A percentile compares a stretch with the other conserved stretches of the same genome.
Evolutionary conservation across 2,797 vertebrate genomes (phyloP).

Genomic region (Amniataba percoides): DNA sequence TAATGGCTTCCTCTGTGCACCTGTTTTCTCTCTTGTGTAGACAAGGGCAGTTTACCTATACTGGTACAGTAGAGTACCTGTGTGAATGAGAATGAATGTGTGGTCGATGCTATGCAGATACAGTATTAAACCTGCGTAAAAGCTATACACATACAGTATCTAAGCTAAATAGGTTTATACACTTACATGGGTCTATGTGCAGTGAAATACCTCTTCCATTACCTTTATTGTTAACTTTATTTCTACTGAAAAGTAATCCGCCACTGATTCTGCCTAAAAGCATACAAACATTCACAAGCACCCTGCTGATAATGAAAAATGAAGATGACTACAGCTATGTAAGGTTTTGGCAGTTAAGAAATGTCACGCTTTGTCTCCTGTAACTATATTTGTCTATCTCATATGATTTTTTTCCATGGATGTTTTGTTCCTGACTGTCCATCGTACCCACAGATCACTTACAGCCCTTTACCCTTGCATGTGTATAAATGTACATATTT

Average conservation of each 20-base stretch:
- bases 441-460: slow-evolving; percentile 60
- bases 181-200: slow-evolving; percentile 38
- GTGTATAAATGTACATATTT: slow-evolving; percentile 87
- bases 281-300: not conserved
- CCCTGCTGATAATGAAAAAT: slow-evolving; percentile 9
- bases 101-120: slow-evolving; percentile 38
- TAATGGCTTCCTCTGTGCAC: slow-evolving; percentile 22
- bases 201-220: slow-evolving; percentile 50
- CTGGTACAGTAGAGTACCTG: slow-evolving; percentile 27
- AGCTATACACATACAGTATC: slow-evolving; percentile 42
- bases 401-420: slow-evolving; percentile 50
- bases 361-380: slow-evolving; percentile 55
- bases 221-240: slow-evolving; percentile 25
- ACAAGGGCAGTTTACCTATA: slow-evolving; percentile 25
- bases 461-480: slow-evolving; percentile 69
- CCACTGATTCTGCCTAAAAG: slow-evolving; percentile 16
- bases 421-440: slow-evolving; percentile 59
- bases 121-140: slow-evolving; percentile 42
- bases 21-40: slow-evolving; percentile 28
- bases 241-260: slow-evolving; percentile 25
- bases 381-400: slow-evolving; percentile 47
- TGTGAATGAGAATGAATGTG: slow-evolving; percentile 56
- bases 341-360: slow-evolving; percentile 36
- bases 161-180: slow-evolving; percentile 49
- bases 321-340: not conserved